Base-by-base conservation (phyloP, 2,113 vertebrate genomes). In the Fulica atra region DNA sequence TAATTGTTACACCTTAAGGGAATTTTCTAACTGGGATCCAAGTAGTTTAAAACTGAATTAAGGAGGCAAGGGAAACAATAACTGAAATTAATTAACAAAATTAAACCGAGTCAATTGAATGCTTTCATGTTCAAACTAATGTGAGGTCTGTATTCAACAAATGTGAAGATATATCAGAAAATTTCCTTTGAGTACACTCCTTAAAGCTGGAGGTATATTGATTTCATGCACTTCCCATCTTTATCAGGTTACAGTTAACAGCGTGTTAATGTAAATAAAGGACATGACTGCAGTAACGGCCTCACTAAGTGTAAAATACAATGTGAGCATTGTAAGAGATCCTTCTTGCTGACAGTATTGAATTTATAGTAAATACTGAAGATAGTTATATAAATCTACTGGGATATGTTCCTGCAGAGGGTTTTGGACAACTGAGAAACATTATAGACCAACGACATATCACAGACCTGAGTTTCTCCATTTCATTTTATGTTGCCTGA, bases 131-230 rank as follows among this genome's bases (percentile, higher is more conserved):
- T 88, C 56, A 48, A 81, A 61, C n/a, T 54, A 88, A 91, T 10
- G 29, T n/a, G 51, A 81, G 57, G 68, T 88, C 64, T 91, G 61
- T 29, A 71, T 59, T 92, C 76, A 86, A 86, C 76, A 86, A 88
- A 85, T 59, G 51, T 23, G 60, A 77, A 90, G 35, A 80, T 90
- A 86, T 91, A 91, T 77, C 74, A 68, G 71, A 86, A 86, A 46
- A 46, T 78, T 90, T 86, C 86, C 69, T 71, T 70, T 78, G 42
- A 35, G 72, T 42, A 40, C 56, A 38, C 31, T 84, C 72, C 72
- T 93, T 94, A 96, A 93, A 74, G 50, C 72, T 66, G 36, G 15
- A 74, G 40, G 19, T 35, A 92, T 28, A 95, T 88, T 93, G 73
- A 81, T 93, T 91, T 92, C 17, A 74, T 84, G 86, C 72, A 83